Conservation (phyloP, 2,113 vertebrate species). For the Lepidothrix coronata region DNA sequence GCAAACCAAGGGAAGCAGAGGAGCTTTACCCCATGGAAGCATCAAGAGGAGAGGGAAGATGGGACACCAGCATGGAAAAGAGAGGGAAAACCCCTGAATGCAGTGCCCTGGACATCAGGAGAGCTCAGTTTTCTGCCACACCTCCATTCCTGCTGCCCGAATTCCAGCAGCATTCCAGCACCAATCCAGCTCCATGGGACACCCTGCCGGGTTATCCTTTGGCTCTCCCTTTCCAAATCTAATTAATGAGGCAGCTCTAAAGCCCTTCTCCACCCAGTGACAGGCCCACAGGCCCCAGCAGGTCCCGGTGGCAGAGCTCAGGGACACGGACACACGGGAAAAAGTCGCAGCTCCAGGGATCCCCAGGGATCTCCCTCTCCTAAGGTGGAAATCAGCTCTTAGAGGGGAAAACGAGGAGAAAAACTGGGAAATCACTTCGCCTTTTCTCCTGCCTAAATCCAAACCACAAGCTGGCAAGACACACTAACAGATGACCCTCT, state of each 20-base stretch:
- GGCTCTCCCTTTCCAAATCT: not conserved
- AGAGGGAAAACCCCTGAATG: not conserved
- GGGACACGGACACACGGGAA: accelerated
- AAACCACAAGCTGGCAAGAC: not conserved
- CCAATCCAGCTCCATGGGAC: accelerated
- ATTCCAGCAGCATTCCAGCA: not conserved
- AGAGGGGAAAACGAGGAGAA: not conserved
- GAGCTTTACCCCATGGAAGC: not conserved
- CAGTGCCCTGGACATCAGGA: not conserved
- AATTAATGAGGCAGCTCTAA: not conserved
- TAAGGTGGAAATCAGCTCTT: not conserved
- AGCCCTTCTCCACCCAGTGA: not conserved
- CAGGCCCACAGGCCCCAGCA: not conserved
- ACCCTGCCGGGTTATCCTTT: not conserved
- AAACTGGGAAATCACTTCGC: not conserved
- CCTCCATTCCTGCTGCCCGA: not conserved
- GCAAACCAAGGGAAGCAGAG: not conserved
- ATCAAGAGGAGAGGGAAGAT: not conserved
- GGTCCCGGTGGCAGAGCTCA: not conserved
- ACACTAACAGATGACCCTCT: not conserved
- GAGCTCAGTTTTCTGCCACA: not conserved
- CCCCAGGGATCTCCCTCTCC: not conserved
- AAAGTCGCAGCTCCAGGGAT: not conserved
- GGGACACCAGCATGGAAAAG: not conserved
- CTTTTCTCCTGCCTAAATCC: not conserved